phyloP scores from a whole-genome alignment of 2,797 vertebrate genomes.

The Syndactyla subalaris region DNA sequence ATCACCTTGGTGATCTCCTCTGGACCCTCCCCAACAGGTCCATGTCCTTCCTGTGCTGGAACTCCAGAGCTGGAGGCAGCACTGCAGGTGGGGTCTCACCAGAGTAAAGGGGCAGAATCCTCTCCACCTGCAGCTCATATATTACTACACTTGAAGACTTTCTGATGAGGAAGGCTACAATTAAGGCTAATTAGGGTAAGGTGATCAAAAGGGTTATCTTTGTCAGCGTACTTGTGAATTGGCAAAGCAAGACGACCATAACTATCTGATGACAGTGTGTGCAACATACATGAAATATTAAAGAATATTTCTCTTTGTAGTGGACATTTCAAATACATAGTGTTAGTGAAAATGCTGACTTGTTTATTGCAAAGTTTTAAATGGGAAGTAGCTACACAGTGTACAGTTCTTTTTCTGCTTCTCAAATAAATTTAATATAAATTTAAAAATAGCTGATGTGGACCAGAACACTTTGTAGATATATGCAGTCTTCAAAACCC shows the following conservation, averaged over 20 bases:
- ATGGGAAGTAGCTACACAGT: neutral
- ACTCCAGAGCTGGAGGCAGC: neutral
- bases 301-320: slow-evolving; percentile 16
- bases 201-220: slow-evolving; percentile 43
- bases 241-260: neutral
- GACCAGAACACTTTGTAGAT: neutral
- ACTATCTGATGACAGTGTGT: neutral
- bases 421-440: neutral
- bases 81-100: neutral
- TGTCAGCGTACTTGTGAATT: neutral
- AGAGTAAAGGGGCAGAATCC: neutral
- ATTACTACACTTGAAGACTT: slow-evolving; percentile 22
- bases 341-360: neutral
- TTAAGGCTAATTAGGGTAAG: slow-evolving; percentile 44
- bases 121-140: accelerated
- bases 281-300: slow-evolving; percentile 37
- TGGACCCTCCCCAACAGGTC: neutral
- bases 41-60: neutral
- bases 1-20: accelerated
- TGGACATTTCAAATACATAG: neutral
- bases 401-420: neutral
- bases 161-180: neutral
- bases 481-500: neutral
- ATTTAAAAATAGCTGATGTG: neutral
- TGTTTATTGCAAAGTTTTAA: neutral